Evolutionary conservation across 2,888 invertebrate species (phyloP).

Genomic region (Yponomeuta evonymella): DNA sequence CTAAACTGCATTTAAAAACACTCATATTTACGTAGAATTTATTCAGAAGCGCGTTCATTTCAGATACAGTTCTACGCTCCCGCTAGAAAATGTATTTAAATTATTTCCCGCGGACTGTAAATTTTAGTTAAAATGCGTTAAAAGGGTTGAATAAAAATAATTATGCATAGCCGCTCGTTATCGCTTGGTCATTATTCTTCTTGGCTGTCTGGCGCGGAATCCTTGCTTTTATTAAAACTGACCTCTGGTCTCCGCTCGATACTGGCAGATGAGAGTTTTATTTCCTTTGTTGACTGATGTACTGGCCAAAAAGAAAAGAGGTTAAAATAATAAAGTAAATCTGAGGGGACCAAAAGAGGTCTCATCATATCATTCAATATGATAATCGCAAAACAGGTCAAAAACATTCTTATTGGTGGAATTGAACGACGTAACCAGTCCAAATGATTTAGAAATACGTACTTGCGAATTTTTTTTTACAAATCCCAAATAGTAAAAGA

Average conservation of each 20-base stretch:
- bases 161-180: constrained; percentile 26
- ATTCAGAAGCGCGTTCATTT: neutral
- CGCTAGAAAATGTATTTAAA: constrained; percentile 4
- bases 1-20: neutral
- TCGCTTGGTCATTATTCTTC: constrained; percentile 33
- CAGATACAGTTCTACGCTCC: neutral
- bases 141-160: constrained; percentile 15
- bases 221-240: constrained; percentile 18
- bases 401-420: no score
- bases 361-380: no score
- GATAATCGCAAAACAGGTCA: no score
- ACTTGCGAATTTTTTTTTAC: neutral
- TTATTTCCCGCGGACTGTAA: constrained; percentile 12
- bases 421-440: no score
- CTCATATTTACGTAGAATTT: neutral
- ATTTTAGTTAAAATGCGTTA: constrained; percentile 13
- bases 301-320: neutral
- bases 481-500: neutral
- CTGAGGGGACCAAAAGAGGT: no score
- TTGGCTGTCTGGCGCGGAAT: constrained; percentile 20
- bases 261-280: neutral
- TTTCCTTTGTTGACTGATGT: neutral
- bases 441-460: no score
- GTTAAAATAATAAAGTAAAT: neutral
- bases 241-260: constrained; percentile 9